Conservation (phyloP, 2,888 invertebrate genomes). For the Tethea ocularis region DNA sequence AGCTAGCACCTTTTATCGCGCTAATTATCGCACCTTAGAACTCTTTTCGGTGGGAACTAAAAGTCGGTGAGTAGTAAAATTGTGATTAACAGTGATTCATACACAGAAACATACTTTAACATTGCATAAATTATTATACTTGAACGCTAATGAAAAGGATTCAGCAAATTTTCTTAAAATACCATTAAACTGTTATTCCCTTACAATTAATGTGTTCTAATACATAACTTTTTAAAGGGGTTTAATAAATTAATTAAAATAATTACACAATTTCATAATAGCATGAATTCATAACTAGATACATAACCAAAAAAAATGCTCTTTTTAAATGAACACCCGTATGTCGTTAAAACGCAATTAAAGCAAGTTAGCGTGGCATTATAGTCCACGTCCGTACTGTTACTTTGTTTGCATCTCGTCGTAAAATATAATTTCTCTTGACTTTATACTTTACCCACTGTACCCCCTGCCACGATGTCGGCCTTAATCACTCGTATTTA, state of each 20-base stretch:
- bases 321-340: slow-evolving; percentile 57
- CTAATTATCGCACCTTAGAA: slow-evolving; percentile 49
- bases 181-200: neutral
- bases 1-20: slow-evolving; percentile 65
- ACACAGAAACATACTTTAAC: too few relatives aligned
- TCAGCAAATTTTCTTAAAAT: neutral
- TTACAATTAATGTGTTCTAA: neutral
- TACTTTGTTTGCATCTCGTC: slow-evolving; percentile 68
- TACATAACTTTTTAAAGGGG: neutral
- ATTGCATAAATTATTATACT: too few relatives aligned
- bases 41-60: slow-evolving; percentile 40
- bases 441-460: slow-evolving; percentile 39
- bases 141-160: neutral
- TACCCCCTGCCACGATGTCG: slow-evolving; percentile 65
- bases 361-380: slow-evolving; percentile 56
- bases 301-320: slow-evolving; percentile 50
- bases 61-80: neutral
- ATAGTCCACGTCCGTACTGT: slow-evolving; percentile 48
- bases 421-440: slow-evolving; percentile 64
- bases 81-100: too few relatives aligned
- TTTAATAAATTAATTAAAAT: neutral
- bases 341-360: slow-evolving; percentile 60
- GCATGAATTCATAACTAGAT: neutral
- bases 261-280: neutral
- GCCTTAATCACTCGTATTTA: slow-evolving; percentile 77